Conservation (phyloP, 35 echinoderm and acorn worm species). For the Heliocidaris erythrogramma region DNA sequence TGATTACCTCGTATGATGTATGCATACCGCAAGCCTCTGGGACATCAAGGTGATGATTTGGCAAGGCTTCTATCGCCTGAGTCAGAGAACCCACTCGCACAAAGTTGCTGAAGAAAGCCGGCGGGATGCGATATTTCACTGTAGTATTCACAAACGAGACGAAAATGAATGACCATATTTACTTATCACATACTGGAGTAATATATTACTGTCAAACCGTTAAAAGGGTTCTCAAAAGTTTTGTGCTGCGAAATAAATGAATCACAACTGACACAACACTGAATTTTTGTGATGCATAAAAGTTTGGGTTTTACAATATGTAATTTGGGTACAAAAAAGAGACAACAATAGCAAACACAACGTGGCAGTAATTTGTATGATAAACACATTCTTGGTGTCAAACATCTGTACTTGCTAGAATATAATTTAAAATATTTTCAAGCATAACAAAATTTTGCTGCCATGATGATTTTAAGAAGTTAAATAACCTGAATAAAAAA, state of each 20-base stretch:
- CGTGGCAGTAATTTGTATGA: too few relatives aligned
- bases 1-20: constrained; percentile 83
- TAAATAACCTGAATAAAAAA: too few relatives aligned
- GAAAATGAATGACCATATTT: background rate
- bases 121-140: constrained; percentile 87
- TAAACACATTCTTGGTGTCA: too few relatives aligned
- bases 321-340: too few relatives aligned
- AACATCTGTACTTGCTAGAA: too few relatives aligned
- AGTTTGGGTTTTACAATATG: background rate
- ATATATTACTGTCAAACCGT: background rate
- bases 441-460: too few relatives aligned
- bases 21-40: constrained; percentile 92
- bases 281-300: too few relatives aligned
- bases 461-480: too few relatives aligned
- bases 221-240: background rate
- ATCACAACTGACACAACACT: too few relatives aligned
- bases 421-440: too few relatives aligned
- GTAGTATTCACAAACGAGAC: background rate
- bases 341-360: too few relatives aligned
- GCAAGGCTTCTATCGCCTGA: constrained; percentile 77
- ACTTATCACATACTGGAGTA: background rate
- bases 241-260: too few relatives aligned
- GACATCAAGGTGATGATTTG: constrained; percentile 81
- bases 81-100: constrained; percentile 65
- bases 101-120: constrained; percentile 85